Evolutionary conservation across 2,113 vertebrate species (phyloP).

Genomic region (Oryzias melastigma): DNA sequence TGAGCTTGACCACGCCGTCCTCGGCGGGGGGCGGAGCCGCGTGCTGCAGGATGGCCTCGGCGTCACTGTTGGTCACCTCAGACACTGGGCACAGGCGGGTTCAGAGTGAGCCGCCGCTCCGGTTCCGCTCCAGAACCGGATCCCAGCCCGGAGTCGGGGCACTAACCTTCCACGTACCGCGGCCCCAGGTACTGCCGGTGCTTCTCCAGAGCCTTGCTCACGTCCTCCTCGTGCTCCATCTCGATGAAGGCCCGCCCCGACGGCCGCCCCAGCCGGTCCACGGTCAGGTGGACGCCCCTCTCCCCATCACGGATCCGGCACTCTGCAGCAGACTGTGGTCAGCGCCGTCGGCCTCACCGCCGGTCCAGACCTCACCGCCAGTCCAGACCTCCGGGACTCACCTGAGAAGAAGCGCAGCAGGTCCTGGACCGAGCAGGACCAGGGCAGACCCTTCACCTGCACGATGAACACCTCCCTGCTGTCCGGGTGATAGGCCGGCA

Average conservation of each 20-base stretch:
- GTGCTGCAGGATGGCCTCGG: conserved; percentile 80
- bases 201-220: conserved; percentile 88
- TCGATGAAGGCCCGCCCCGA: conserved; percentile 89
- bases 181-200: conserved; percentile 88
- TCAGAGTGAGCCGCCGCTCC: too few species aligned
- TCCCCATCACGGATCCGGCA: conserved; percentile 84
- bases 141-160: background rate
- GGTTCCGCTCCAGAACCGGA: background rate
- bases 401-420: conserved; percentile 91
- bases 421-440: conserved; percentile 85
- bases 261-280: conserved; percentile 81
- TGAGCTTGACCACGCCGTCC: conserved; percentile 81
- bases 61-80: conserved; percentile 85
- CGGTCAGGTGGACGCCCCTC: conserved; percentile 86
- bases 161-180: conserved; percentile 91
- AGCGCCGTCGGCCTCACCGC: background rate
- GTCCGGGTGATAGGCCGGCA: conserved; percentile 69
- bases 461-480: conserved; percentile 81
- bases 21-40: conserved; percentile 27
- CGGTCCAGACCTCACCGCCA: too few species aligned
- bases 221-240: conserved; percentile 86
- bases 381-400: conserved; percentile 49
- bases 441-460: conserved; percentile 86
- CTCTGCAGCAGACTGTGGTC: conserved; percentile 64
- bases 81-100: conserved; percentile 56